Percentiles rank a stretch among this genome's conserved stretches.
These are phyloP conservation scores for Nematopogon swammerdamellus DNA, from an alignment of 2,888 invertebrate genomes.

Conservation along the genomic window DNA sequence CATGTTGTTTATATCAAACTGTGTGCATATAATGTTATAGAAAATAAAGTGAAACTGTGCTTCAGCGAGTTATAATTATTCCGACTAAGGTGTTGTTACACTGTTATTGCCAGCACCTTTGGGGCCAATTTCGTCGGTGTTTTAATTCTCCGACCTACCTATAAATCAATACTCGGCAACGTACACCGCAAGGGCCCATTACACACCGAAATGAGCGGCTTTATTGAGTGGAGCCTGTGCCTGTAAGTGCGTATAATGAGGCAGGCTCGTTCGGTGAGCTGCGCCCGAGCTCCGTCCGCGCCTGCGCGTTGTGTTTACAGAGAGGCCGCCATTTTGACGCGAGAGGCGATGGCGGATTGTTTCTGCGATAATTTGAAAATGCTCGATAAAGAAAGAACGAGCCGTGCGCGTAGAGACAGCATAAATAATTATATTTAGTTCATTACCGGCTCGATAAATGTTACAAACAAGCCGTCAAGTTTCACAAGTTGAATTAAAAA, in stretches of 20 bases:
- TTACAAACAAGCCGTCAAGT: too few relatives aligned
- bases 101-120: too few relatives aligned
- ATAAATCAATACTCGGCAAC: neutral
- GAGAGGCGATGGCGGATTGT: neutral
- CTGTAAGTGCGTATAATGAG: neutral
- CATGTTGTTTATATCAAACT: too few relatives aligned
- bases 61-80: too few relatives aligned
- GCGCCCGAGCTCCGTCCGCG: neutral
- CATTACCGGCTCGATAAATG: too few relatives aligned
- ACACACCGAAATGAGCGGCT: neutral
- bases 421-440: too few relatives aligned
- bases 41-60: too few relatives aligned
- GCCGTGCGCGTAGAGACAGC: too few relatives aligned
- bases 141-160: neutral
- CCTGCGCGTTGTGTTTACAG: too few relatives aligned
- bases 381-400: neutral
- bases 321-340: neutral
- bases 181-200: neutral
- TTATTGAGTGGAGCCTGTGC: neutral
- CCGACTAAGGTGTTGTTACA: too few relatives aligned
- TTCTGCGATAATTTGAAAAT: neutral
- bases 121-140: neutral
- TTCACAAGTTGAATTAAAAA: too few relatives aligned
- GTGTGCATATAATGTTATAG: too few relatives aligned
- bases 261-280: neutral